phyloP scores from a whole-genome alignment of 2,797 vertebrate species.

The Anabacerthia variegaticeps region DNA sequence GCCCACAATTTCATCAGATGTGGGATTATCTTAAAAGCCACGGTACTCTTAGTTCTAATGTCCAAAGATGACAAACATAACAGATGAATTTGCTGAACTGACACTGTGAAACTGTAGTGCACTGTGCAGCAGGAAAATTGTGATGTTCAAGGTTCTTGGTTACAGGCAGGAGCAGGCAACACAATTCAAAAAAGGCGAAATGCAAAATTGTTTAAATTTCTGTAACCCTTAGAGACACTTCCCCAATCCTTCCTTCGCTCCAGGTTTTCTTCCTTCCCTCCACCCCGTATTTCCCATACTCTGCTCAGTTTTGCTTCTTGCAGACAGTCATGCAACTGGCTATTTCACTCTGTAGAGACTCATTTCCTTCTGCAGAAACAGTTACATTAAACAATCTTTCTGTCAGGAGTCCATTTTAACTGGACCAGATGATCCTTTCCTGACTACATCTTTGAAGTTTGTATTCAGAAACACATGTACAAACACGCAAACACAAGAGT shows the following conservation, averaged over 20 bases:
- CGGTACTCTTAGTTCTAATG: not conserved
- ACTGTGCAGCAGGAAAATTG: not conserved
- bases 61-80: not conserved
- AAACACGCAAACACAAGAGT: not conserved
- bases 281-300: accelerated
- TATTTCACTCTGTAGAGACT: not conserved
- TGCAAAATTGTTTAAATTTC: not conserved
- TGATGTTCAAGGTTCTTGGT: not conserved
- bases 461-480: not conserved
- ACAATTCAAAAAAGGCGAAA: not conserved
- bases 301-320: not conserved
- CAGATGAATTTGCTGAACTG: not conserved
- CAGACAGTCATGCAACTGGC: not conserved
- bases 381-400: not conserved
- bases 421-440: not conserved
- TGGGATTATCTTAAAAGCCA: not conserved
- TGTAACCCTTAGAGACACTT: not conserved
- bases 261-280: not conserved
- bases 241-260: not conserved
- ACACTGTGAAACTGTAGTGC: not conserved
- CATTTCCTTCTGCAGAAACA: not conserved
- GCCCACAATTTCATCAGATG: not conserved
- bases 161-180: not conserved
- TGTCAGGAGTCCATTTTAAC: not conserved
- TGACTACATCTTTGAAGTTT: not conserved